Evolutionary conservation across 2,113 vertebrate genomes (phyloP).

Genomic region (Melanocharis versteri): DNA sequence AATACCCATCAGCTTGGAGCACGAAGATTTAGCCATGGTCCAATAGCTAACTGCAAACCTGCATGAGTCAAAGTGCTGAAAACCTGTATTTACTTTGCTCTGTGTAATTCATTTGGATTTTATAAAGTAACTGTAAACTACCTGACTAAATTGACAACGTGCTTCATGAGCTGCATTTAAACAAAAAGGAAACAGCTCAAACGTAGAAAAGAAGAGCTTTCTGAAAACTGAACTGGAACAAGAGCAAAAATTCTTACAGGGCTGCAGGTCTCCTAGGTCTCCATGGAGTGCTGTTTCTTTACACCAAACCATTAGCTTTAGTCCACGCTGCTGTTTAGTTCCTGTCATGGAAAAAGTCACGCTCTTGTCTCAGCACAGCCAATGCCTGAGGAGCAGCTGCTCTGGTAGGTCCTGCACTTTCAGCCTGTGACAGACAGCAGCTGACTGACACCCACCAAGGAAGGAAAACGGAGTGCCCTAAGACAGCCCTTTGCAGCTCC

Average conservation of each 20-base stretch:
- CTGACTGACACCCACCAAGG: background rate
- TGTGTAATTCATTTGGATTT: background rate
- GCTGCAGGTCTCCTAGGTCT: background rate
- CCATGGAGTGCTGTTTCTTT: background rate
- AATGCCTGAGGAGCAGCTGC: background rate
- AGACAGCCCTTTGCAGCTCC: background rate
- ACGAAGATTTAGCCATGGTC: background rate
- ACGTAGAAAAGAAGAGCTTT: background rate
- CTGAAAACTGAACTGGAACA: background rate
- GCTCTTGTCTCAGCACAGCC: background rate
- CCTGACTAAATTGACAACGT: background rate
- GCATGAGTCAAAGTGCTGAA: background rate
- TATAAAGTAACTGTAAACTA: background rate
- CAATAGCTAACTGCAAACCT: background rate
- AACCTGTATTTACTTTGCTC: background rate
- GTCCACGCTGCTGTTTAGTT: background rate
- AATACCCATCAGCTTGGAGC: background rate
- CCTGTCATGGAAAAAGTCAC: accelerated
- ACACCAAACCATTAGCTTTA: background rate
- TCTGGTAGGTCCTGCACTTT: background rate
- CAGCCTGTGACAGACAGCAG: background rate
- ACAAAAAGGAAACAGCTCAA: background rate
- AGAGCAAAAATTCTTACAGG: background rate
- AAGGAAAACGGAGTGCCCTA: background rate
- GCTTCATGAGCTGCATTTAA: background rate